Base-by-base conservation (phyloP, 1,140 invertebrate species). In the Pectinophora gossypiella region DNA sequence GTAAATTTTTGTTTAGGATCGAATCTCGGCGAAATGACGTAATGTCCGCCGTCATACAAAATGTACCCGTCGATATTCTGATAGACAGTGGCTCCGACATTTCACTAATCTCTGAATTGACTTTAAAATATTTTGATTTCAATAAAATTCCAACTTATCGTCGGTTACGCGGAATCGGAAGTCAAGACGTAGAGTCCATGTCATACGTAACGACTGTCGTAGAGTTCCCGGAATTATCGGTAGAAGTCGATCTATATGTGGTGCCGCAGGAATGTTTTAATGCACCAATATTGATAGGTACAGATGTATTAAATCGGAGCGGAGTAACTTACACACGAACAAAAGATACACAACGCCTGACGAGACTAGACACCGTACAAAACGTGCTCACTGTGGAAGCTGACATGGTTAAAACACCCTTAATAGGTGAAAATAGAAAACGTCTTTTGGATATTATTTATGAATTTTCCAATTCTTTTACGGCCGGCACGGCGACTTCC, bases 401-500 rank as follows among this genome's bases (percentile, higher is more conserved):
- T n/a, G n/a, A n/a, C n/a, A n/a, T n/a, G n/a, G n/a, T n/a, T n/a
- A n/a, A n/a, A n/a, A n/a, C n/a, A n/a, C n/a, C n/a, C n/a, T n/a
- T n/a, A n/a, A n/a, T n/a, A n/a, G n/a, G n/a, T n/a, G n/a, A n/a
- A n/a, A n/a, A n/a, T n/a, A n/a, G n/a, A n/a, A n/a, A n/a, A n/a
- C n/a, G n/a, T n/a, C 42, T 66, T 19, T 35, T 55, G 12, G 9
- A 9, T 10, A 9, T 60, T 1, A 54, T 67, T 13, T 40, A 48
- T 12, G 20, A 61, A n/a, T 68, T 56, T 47, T 51, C 51, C 2
- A 2, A 52, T 3, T 49, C 9, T 48, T 58, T 68, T 35, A 55
- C 58, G 3, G 35, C 42, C 1, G 67, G 64, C 15, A 67, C 61
- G 0, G 56, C 68, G 0, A 50, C 21, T 0, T 49, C 64, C 0